Percentiles rank a stretch among this genome's conserved stretches.
These are phyloP conservation scores for Gnathonemus echidnorhynchus DNA, from an alignment of 2,113 vertebrate species.

Conservation along the genomic window DNA sequence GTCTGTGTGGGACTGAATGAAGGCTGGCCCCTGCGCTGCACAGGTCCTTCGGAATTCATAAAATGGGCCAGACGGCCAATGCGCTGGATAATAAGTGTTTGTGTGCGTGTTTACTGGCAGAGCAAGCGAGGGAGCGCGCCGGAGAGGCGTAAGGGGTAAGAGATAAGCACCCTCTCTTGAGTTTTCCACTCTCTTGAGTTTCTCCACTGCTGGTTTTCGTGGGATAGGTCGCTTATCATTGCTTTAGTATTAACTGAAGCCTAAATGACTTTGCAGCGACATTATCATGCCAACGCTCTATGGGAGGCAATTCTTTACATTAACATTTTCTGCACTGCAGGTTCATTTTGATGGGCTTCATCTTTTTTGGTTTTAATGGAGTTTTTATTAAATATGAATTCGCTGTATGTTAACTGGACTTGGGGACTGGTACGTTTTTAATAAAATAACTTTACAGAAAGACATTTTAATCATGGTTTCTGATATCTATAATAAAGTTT, in stretches of 20 bases:
- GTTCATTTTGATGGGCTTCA: not conserved
- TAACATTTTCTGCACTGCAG: not conserved
- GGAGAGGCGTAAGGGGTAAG: not conserved
- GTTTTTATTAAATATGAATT: not conserved
- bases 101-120: not conserved
- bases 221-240: not conserved
- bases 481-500: not conserved
- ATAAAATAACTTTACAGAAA: not conserved
- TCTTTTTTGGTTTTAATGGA: not conserved
- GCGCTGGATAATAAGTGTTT: not conserved
- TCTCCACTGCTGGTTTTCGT: not conserved
- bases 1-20: not conserved
- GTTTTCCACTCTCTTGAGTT: too few relatives aligned
- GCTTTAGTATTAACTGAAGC: not conserved
- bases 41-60: not conserved
- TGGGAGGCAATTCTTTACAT: not conserved
- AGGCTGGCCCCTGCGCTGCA: not conserved
- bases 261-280: not conserved
- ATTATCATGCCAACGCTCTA: not conserved
- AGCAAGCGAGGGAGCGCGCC: not conserved
- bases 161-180: not conserved
- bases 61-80: not conserved
- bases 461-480: not conserved
- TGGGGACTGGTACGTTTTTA: not conserved
- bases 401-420: not conserved